Percentiles rank a stretch among this genome's conserved stretches.
Evolutionary conservation across 2,888 invertebrate species (phyloP).

Genomic region (Mimumesa dahlbomi): DNA sequence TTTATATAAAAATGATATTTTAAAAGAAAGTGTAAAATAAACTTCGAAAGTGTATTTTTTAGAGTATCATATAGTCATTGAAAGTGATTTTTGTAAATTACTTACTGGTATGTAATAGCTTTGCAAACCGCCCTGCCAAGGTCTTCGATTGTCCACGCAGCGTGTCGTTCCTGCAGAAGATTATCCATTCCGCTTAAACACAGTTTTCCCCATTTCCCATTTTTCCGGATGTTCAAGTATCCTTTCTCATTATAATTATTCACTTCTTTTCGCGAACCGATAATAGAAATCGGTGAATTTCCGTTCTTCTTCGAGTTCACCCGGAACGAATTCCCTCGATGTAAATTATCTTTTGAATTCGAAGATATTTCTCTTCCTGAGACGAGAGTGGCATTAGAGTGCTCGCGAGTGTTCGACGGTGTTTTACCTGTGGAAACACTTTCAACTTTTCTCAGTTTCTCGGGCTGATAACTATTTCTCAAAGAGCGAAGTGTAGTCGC

Average conservation of each 20-base stretch:
- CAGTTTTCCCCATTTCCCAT: constrained; percentile 89
- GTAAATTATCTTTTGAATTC: constrained; percentile 48
- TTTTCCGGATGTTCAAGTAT: constrained; percentile 87
- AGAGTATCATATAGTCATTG: too few relatives aligned
- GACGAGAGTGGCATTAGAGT: constrained; percentile 22
- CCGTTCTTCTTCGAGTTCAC: constrained; percentile 47
- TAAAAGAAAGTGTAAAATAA: too few relatives aligned
- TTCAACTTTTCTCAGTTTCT: constrained; percentile 15
- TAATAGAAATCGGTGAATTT: constrained; percentile 12
- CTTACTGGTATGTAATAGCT: constrained; percentile 89
- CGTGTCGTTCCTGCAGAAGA: constrained; percentile 83
- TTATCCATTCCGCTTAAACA: constrained; percentile 87
- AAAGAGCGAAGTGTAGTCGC: constrained; percentile 57
- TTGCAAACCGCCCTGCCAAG: constrained; percentile 89
- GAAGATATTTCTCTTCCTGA: constrained; percentile 69
- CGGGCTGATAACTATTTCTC: constrained; percentile 4
- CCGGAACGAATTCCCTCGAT: constrained; percentile 51
- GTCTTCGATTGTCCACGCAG: constrained; percentile 85
- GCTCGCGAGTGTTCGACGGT: neutral
- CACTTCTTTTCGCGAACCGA: constrained; percentile 65
- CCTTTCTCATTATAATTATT: constrained; percentile 81
- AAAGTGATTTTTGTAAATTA: constrained; percentile 27
- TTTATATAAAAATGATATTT: too few relatives aligned
- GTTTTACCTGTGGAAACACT: neutral
- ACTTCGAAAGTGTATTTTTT: too few relatives aligned